Conservation (phyloP, 2,888 invertebrate species). For the Pachycephus smyrnensis region DNA sequence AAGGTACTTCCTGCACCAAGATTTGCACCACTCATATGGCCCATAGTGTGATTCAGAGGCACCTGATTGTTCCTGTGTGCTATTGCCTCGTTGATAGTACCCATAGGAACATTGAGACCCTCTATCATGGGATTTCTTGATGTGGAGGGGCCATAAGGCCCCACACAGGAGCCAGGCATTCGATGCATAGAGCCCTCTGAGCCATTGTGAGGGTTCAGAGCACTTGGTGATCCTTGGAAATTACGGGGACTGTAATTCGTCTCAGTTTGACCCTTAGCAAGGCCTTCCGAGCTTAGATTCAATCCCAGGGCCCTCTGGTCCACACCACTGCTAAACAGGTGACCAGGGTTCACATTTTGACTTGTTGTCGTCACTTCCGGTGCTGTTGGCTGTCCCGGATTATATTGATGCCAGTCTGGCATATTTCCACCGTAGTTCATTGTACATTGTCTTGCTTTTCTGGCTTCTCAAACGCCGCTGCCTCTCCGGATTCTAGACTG, state of each 20-base stretch:
- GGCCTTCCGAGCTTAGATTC: constrained; percentile 43
- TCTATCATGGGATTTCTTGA: constrained; percentile 51
- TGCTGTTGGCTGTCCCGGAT: constrained; percentile 52
- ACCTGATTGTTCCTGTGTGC: constrained; percentile 49
- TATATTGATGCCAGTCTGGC: constrained; percentile 66
- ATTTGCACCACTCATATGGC: constrained; percentile 44
- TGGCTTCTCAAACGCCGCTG: constrained; percentile 1
- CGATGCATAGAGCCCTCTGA: constrained; percentile 48
- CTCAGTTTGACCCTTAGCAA: constrained; percentile 51
- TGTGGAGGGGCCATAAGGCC: constrained; percentile 47
- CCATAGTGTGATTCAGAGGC: constrained; percentile 42
- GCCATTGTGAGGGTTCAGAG: constrained; percentile 20
- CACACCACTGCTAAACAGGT: constrained; percentile 48
- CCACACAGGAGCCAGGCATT: constrained; percentile 48
- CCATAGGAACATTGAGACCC: constrained; percentile 37
- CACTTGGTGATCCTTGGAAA: constrained; percentile 39
- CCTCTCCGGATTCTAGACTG: background rate
- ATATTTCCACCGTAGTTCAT: constrained; percentile 64
- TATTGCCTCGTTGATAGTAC: constrained; percentile 45
- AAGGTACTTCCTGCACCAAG: constrained; percentile 34
- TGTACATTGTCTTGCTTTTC: constrained; percentile 51
- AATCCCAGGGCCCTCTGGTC: constrained; percentile 47
- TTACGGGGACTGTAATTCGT: constrained; percentile 41
- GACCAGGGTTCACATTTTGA: constrained; percentile 54
- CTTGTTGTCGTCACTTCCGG: constrained; percentile 43